Evolutionary conservation across 2,113 vertebrate species (phyloP).

Genomic region (Abramis brama): DNA sequence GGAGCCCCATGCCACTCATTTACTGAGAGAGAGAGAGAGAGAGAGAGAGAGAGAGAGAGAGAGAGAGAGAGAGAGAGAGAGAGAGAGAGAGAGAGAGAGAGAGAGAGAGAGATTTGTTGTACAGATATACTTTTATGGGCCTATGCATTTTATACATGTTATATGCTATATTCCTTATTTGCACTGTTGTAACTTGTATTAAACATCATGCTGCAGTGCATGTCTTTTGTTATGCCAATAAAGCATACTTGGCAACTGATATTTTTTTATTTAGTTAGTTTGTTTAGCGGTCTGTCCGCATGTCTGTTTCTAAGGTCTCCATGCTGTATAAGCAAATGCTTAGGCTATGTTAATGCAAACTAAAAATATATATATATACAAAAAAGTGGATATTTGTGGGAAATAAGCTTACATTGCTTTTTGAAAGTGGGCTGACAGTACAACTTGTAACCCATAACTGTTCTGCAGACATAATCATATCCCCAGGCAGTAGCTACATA

Average conservation of each 20-base stretch:
- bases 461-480: neutral
- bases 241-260: neutral
- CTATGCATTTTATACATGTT: neutral
- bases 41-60: too few species aligned
- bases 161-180: neutral
- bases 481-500: neutral
- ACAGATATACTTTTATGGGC: neutral
- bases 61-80: too few species aligned
- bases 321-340: too few species aligned
- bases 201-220: neutral
- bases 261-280: neutral
- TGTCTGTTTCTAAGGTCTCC: too few species aligned
- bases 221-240: neutral
- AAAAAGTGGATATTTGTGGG: neutral
- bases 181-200: neutral
- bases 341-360: too few species aligned
- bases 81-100: too few species aligned
- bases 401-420: neutral
- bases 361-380: too few species aligned
- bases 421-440: neutral
- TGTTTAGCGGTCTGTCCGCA: too few species aligned
- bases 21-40: slow-evolving; percentile 5
- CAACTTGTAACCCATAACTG: neutral
- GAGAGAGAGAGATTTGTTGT: neutral
- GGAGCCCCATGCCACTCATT: slow-evolving; percentile 66